Evolutionary conservation across 2,113 vertebrate genomes (phyloP), one percentile per base, ranked within the genome.

Genomic region (Falco punctatus): DNA sequence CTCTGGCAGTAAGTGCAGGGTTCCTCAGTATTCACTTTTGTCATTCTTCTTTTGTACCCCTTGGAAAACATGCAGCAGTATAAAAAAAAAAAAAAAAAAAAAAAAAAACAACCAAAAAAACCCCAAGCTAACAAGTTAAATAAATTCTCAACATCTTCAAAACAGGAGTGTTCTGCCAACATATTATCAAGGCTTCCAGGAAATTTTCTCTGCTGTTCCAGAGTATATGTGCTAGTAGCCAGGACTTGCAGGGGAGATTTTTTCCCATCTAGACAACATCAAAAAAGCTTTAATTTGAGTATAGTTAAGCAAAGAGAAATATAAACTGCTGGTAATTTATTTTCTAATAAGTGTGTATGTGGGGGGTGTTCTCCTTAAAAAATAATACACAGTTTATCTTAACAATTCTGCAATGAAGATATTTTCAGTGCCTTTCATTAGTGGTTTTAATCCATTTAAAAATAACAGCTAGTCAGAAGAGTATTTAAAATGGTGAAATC

Each of bases 111-210:
- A 38, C 38, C 38, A 38, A 38, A 38, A 38, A 38, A 38, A 38
- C 38, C 38, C 38, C 38, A 38, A n/a, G 3, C 18, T 30, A 72
- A 40, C 17, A 92, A 89, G 17, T 92, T 86, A 62, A 95, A 42
- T 54, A 88, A 78, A 90, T 92, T 92, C 67, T 88, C 49, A 64
- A 13, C n/a, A 27, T 77, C 71, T 88, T 90, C 64, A 54, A 71
- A 96, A 86, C 16, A 78, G 6, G n/a, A 87, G 4, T 81, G 61
- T 94, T 96, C 92, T 94, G 95, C 88, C 96, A 93, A n/a, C 27
- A 8, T 86, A 48, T 71, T 71, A 81, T 89, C 42, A 78, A 67
- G 49, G 38, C 65, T 94, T 93, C 57, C 81, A 89, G 57, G 70
- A 72, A 30, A 26, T 95, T 94, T 96, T 67, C 44, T 92, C 21